These are phyloP conservation scores for Sebastes diploproa DNA, from an alignment of 2,797 vertebrate genomes.

Conservation along the genomic window DNA sequence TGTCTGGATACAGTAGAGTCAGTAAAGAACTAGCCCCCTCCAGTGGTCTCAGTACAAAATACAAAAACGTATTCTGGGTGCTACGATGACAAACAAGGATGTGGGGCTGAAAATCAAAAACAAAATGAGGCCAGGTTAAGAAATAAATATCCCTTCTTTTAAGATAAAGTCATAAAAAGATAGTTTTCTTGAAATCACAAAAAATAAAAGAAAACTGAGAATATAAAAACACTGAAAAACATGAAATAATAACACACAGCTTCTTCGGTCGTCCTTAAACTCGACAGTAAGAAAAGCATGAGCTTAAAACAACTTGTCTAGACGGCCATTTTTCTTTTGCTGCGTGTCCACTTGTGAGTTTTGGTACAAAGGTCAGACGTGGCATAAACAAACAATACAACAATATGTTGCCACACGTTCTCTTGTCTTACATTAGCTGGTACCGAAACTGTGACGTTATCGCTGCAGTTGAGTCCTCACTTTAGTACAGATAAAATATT, in stretches of 20 bases:
- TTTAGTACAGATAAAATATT: neutral
- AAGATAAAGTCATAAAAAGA: neutral
- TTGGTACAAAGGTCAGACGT: constrained; percentile 46
- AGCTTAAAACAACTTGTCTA: neutral
- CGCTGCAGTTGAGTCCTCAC: neutral
- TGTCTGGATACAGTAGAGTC: neutral
- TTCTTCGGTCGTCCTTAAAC: neutral
- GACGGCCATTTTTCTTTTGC: neutral
- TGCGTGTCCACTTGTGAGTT: constrained; percentile 1
- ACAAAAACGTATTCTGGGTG: neutral
- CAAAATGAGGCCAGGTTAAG: too few relatives aligned
- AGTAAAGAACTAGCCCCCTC: constrained; percentile 49
- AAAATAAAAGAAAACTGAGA: neutral
- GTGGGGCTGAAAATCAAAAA: neutral
- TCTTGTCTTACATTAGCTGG: neutral
- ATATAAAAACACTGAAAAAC: neutral
- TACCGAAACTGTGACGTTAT: neutral
- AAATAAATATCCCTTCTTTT: neutral
- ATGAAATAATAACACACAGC: neutral
- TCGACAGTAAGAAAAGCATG: neutral
- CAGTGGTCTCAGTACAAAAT: constrained; percentile 36
- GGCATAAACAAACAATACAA: constrained; percentile 27
- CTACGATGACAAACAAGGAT: neutral
- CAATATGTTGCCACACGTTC: neutral
- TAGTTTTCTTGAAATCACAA: neutral